Evolutionary conservation across 2,888 invertebrate species (phyloP).

Genomic region (Metopia argyrocephala): DNA sequence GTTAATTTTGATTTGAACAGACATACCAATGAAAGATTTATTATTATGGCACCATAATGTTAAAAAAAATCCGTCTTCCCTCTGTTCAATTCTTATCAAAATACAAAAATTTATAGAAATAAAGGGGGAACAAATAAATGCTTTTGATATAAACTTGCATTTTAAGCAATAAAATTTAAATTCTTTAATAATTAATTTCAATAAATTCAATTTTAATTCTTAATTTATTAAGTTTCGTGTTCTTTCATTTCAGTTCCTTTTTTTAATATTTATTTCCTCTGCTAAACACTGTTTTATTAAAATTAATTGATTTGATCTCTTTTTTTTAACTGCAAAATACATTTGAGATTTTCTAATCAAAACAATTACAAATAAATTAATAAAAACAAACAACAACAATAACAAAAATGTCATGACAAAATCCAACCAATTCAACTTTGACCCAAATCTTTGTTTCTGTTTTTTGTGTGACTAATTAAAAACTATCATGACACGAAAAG

Average conservation of each 20-base stretch:
- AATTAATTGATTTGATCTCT: constrained; percentile 46
- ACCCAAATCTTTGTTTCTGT: constrained; percentile 47
- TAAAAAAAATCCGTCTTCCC: not conserved
- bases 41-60: not conserved
- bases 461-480: constrained; percentile 49
- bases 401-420: not conserved
- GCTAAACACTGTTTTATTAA: too few relatives aligned
- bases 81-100: not conserved
- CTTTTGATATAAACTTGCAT: not conserved
- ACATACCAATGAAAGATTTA: constrained; percentile 46
- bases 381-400: not conserved
- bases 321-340: not conserved
- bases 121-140: not conserved
- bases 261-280: too few relatives aligned
- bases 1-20: constrained; percentile 57
- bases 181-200: not conserved
- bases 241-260: not conserved
- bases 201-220: not conserved
- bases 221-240: not conserved
- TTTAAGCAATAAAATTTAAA: not conserved
- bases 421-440: constrained; percentile 43
- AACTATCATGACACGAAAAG: constrained; percentile 41
- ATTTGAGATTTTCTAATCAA: not conserved
- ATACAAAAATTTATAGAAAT: not conserved
- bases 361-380: not conserved